phyloP scores from a whole-genome alignment of 2,113 vertebrate genomes.

The Carassius gibelio region DNA sequence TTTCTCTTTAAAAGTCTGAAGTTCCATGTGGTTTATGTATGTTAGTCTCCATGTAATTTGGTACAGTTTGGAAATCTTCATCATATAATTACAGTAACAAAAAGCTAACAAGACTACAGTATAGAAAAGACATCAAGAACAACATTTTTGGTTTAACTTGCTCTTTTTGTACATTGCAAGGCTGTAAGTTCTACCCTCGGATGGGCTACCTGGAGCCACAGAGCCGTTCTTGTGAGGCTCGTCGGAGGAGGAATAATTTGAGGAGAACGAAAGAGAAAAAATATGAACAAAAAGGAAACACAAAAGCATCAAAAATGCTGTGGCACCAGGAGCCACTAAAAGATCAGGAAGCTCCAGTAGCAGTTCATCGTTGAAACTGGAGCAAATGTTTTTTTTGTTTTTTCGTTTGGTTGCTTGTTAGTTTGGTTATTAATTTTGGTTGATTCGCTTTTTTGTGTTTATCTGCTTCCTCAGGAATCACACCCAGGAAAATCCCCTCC shows the following conservation, averaged over 20 bases:
- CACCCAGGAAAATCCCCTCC: constrained; percentile 72
- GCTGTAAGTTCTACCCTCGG: constrained; percentile 92
- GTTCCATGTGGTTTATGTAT: constrained; percentile 89
- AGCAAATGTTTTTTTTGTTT: constrained; percentile 73
- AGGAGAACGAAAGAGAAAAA: constrained; percentile 68
- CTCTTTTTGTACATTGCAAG: constrained; percentile 99
- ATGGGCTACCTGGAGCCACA: constrained; percentile 83
- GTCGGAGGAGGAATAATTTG: constrained; percentile 75
- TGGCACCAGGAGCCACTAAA: constrained; percentile 85
- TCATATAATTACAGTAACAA: constrained; percentile 99
- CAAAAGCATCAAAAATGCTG: constrained; percentile 73
- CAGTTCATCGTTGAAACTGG: constrained; percentile 82
- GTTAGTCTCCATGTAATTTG: constrained; percentile 99
- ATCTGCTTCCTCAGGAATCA: constrained; percentile 78
- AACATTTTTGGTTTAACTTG: constrained; percentile 99
- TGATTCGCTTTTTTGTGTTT: constrained; percentile 77
- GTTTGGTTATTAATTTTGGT: constrained; percentile 86
- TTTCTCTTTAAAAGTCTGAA: constrained; percentile 92
- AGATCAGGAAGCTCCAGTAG: constrained; percentile 80
- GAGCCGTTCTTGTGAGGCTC: constrained; percentile 83
- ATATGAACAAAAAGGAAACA: constrained; percentile 68
- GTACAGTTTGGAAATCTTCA: constrained; percentile 99
- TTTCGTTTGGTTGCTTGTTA: constrained; percentile 78
- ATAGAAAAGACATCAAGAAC: constrained; percentile 99
- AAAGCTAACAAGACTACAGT: constrained; percentile 99